These are phyloP conservation scores for Laspeyria flexula DNA, from an alignment of 2,888 invertebrate genomes.

Conservation along the genomic window DNA sequence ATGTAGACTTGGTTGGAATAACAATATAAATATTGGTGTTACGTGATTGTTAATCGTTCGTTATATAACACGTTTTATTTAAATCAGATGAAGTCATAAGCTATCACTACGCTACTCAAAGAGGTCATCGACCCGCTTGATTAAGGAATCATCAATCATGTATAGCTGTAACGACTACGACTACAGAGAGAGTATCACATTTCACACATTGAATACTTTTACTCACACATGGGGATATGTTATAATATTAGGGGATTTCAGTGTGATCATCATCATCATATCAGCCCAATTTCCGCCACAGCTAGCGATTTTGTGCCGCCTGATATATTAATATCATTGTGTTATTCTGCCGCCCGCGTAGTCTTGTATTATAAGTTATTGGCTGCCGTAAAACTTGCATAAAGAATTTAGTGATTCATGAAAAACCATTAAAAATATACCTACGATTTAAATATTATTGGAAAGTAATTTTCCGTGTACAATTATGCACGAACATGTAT, in stretches of 20 bases:
- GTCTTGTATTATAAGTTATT: too few species aligned
- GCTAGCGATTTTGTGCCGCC: too few species aligned
- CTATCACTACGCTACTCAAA: constrained; percentile 55
- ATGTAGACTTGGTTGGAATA: constrained; percentile 15
- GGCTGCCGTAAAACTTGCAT: too few species aligned
- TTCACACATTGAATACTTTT: constrained; percentile 66
- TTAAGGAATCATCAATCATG: constrained; percentile 82
- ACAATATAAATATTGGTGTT: constrained; percentile 29
- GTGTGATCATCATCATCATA: constrained; percentile 24
- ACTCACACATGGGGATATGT: constrained; percentile 42
- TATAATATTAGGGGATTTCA: constrained; percentile 48
- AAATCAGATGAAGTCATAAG: constrained; percentile 70
- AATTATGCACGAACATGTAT: not conserved
- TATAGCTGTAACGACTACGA: constrained; percentile 60
- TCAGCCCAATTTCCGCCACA: too few species aligned
- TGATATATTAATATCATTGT: too few species aligned
- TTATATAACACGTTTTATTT: constrained; percentile 61
- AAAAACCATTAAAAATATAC: too few species aligned
- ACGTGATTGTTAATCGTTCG: constrained; percentile 32
- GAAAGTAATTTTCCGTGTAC: not conserved
- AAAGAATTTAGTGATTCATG: too few species aligned
- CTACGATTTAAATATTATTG: too few species aligned
- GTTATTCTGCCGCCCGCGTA: too few species aligned
- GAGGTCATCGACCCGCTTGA: constrained; percentile 75
- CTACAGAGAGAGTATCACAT: constrained; percentile 69